Percentiles rank a stretch among this genome's conserved stretches.
These are phyloP conservation scores for Coracopsis vasa DNA, from an alignment of 2,113 vertebrate genomes.

Conservation along the genomic window DNA sequence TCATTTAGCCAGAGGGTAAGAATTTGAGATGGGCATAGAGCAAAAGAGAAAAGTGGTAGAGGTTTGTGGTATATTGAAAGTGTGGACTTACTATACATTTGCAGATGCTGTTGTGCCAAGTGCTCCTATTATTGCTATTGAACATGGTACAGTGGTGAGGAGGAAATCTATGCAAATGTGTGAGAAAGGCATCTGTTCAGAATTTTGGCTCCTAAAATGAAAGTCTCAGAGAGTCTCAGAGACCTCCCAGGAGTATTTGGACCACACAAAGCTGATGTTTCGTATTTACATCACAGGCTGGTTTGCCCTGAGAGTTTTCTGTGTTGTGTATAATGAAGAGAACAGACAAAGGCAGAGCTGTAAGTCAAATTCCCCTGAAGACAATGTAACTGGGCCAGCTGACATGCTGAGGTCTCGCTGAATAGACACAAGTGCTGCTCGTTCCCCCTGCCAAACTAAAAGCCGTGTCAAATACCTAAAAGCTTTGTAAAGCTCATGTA, in stretches of 20 bases:
- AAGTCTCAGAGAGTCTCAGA: not conserved
- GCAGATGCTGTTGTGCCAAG: not conserved
- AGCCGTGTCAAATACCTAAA: not conserved
- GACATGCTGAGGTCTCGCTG: not conserved
- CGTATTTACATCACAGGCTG: not conserved
- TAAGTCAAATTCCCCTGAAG: constrained; percentile 35
- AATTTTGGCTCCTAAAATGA: not conserved
- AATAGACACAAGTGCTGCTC: not conserved
- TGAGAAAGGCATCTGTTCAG: not conserved
- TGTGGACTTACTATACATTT: not conserved
- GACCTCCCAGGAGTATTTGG: not conserved
- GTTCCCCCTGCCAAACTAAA: not conserved
- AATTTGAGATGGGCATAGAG: not conserved
- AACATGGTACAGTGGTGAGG: not conserved
- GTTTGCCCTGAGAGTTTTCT: not conserved
- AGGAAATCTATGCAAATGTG: not conserved
- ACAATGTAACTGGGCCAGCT: constrained; percentile 45
- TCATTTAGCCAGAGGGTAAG: not conserved
- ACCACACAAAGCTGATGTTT: constrained; percentile 6
- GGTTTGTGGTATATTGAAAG: not conserved
- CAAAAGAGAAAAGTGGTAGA: not conserved
- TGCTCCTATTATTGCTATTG: not conserved
- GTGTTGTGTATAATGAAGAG: constrained; percentile 14
- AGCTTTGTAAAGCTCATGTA: not conserved
- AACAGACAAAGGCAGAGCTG: constrained; percentile 33